Evolutionary conservation across 2,113 vertebrate species (phyloP).

Genomic region (Strix aluco): DNA sequence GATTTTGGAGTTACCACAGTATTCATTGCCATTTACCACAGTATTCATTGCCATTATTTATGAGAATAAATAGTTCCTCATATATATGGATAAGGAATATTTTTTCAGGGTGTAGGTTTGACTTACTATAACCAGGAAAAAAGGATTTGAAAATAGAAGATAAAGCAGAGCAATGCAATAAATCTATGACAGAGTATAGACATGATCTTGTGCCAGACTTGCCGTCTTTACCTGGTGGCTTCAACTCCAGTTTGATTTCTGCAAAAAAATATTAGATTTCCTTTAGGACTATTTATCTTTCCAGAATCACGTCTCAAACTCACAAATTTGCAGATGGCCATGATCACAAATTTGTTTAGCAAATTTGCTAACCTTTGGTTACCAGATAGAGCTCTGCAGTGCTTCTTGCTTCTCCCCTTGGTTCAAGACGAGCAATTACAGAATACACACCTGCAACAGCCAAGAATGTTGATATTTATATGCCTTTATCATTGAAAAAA

Average conservation of each 20-base stretch:
- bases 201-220: background rate
- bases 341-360: background rate
- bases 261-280: constrained; percentile 69
- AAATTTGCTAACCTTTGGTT: constrained; percentile 83
- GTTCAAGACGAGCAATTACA: constrained; percentile 93
- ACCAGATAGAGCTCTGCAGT: constrained; percentile 91
- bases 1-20: background rate
- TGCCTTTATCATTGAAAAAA: background rate
- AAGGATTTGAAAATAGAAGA: background rate
- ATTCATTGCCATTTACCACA: background rate
- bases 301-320: background rate
- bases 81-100: background rate
- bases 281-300: constrained; percentile 26
- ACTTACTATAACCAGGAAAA: background rate
- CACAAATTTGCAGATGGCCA: background rate
- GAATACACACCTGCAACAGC: constrained; percentile 91
- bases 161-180: background rate
- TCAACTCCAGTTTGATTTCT: constrained; percentile 87
- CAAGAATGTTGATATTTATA: background rate
- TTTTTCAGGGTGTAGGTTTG: background rate
- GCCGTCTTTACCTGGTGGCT: constrained; percentile 85
- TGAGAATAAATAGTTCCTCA: background rate
- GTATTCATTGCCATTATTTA: background rate
- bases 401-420: constrained; percentile 88
- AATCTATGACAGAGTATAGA: background rate